A percentile compares a stretch with the other conserved stretches of the same genome.
These are phyloP conservation scores for Cryptocephalus primarius DNA, from an alignment of 2,888 invertebrate genomes.

Conservation along the genomic window DNA sequence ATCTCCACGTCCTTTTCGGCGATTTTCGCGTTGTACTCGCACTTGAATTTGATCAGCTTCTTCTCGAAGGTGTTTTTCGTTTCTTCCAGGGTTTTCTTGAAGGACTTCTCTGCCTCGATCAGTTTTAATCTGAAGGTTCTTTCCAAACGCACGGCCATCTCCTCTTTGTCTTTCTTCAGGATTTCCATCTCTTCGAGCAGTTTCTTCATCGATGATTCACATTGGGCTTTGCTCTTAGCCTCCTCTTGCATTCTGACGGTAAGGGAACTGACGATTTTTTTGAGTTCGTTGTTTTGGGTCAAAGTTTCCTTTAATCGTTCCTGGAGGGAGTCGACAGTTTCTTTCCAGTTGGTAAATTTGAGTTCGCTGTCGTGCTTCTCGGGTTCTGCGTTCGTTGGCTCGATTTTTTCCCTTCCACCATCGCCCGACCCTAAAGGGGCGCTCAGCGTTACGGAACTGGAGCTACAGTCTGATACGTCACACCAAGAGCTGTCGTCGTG, in stretches of 20 bases:
- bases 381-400: neutral
- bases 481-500: slow-evolving; percentile 19
- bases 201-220: too few relatives aligned
- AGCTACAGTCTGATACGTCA: slow-evolving; percentile 16
- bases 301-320: slow-evolving; percentile 20
- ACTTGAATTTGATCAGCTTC: slow-evolving; percentile 12
- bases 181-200: slow-evolving; percentile 9
- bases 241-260: slow-evolving; percentile 6
- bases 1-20: slow-evolving; percentile 21
- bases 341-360: slow-evolving; percentile 20
- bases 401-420: slow-evolving; percentile 1
- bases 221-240: too few relatives aligned
- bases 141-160: slow-evolving; percentile 9
- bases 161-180: slow-evolving; percentile 10
- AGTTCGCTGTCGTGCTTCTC: slow-evolving; percentile 1
- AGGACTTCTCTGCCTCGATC: slow-evolving; percentile 10
- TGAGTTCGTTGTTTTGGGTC: slow-evolving; percentile 21
- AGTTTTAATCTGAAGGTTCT: slow-evolving; percentile 8
- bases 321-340: slow-evolving; percentile 20
- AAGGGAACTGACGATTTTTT: slow-evolving; percentile 11
- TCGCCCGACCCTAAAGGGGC: slow-evolving; percentile 7
- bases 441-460: slow-evolving; percentile 3
- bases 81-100: slow-evolving; percentile 13
- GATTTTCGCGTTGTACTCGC: slow-evolving; percentile 11
- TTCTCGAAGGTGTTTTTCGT: slow-evolving; percentile 13